Conservation (phyloP, 2,888 invertebrate species). For the Leptura quadrifasciata region DNA sequence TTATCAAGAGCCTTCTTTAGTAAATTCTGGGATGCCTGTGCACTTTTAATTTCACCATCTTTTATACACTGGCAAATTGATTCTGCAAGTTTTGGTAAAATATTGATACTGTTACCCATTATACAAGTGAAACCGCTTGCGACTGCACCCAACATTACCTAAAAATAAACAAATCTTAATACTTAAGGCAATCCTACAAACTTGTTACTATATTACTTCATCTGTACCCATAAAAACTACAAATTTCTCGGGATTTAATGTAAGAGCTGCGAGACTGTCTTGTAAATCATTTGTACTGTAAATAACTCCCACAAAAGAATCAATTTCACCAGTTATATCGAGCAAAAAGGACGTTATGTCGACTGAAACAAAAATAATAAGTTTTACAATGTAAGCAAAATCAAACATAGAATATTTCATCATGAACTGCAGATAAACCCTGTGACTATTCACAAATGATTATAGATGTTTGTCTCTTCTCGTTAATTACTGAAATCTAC, state of each 20-base stretch:
- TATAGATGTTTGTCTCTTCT: too few species aligned
- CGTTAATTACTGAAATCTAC: not conserved
- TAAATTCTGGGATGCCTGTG: conserved; percentile 76
- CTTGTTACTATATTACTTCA: conserved; percentile 61
- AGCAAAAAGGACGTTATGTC: conserved; percentile 68
- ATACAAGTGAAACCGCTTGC: conserved; percentile 83
- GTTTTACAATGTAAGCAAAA: too few species aligned
- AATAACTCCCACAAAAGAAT: conserved; percentile 70
- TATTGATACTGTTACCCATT: conserved; percentile 83
- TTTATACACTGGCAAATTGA: conserved; percentile 77
- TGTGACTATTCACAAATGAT: too few species aligned
- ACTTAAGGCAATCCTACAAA: conserved; percentile 77
- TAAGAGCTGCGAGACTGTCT: conserved; percentile 66
- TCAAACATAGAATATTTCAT: too few species aligned
- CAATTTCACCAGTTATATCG: conserved; percentile 71
- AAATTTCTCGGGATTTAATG: conserved; percentile 68
- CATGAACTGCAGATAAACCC: too few species aligned
- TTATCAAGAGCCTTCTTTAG: conserved; percentile 75
- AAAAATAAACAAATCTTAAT: conserved; percentile 78
- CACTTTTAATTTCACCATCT: conserved; percentile 74
- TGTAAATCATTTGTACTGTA: conserved; percentile 68
- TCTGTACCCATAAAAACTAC: conserved; percentile 70
- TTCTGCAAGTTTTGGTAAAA: conserved; percentile 79
- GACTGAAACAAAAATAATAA: conserved; percentile 65
- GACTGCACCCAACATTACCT: conserved; percentile 82